A percentile compares a stretch with the other conserved stretches of the same genome.
phyloP scores from a whole-genome alignment of 2,113 vertebrate genomes.

The human region GRCh38 chr9:78018501-78019000 shows the following conservation, averaged over 20 bases:
- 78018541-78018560: slow-evolving; percentile 43
- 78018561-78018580: slow-evolving; percentile 48
- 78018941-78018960: neutral
- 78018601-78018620: slow-evolving; percentile 15
- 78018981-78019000: neutral
- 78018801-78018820: neutral
- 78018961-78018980: neutral
- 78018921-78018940: neutral
- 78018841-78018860: neutral
- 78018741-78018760: slow-evolving; percentile 29
- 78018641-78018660: neutral
- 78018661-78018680: neutral
- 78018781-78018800: neutral
- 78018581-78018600: slow-evolving; percentile 48
- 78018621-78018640: slow-evolving; percentile 48
- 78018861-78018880: neutral
- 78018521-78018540: neutral
- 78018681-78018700: slow-evolving; percentile 42
- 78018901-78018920: slow-evolving; percentile 43
- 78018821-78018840: neutral
- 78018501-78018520: slow-evolving; percentile 40
- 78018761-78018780: slow-evolving; percentile 1
- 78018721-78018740: slow-evolving; percentile 7
- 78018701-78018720: neutral
- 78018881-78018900: slow-evolving; percentile 29